Evolutionary conservation across 2,797 vertebrate genomes (phyloP), one percentile per base, ranked within the genome.

Genomic region (Eulemur albifrons): DNA sequence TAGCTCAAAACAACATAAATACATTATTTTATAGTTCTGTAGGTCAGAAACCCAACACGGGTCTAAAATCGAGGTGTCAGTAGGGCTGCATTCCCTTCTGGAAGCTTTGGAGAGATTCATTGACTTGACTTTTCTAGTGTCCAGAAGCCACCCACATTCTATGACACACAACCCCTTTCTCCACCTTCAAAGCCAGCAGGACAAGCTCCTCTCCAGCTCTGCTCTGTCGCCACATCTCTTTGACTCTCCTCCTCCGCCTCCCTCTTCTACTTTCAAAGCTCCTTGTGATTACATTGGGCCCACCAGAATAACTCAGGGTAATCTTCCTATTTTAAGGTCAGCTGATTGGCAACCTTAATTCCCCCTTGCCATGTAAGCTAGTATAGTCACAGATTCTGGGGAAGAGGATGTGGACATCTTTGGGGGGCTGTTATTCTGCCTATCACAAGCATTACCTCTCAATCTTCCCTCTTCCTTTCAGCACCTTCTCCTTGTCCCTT

Each of bases 101-200:
- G 75, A 83, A 59, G 73, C 52, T 85, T 84, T 73, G 27, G 18
- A 52, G 12, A 76, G 35, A 82, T 73, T 70, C 48, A n/a, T 67
- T 91, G 72, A 61, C 72, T 90, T 81, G 30, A 13, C 35, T 85
- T 69, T 67, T 73, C 70, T 72, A 27, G 52, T 52, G 90, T 84
- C n/a, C n/a, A 65, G 54, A 94, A 61, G 43, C 38, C 59, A 87
- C 40, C 70, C 77, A 86, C 67, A 40, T 40, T 63, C 9, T 18
- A 40, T 57, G 23, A 77, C 80, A 75, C 70, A 70, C 2, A 25
- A 61, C 15, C 30, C 32, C 48, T 85, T 69, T 50, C 45, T 90
- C 45, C 54, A 50, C 80, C 87, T 96, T 96, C 79, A 63, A 72
- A 96, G 32, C 50, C 73, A 88, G 43, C n/a, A 59, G 50, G 1